These are phyloP conservation scores for Coenonympha arcania DNA, from an alignment of 2,888 invertebrate species.

Conservation along the genomic window DNA sequence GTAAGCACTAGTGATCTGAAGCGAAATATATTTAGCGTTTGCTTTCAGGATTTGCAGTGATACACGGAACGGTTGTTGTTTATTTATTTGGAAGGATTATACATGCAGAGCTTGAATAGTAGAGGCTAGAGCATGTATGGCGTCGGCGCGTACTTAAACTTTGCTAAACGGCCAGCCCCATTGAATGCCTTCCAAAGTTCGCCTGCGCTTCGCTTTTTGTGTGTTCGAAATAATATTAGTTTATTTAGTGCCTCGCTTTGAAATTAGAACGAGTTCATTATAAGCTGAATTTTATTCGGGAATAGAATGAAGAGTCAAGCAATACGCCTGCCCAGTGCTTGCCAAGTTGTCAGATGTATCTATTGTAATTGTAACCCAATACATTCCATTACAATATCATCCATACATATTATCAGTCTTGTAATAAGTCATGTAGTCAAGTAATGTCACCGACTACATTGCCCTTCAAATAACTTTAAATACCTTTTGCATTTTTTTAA, in stretches of 20 bases:
- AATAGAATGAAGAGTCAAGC: too few species aligned
- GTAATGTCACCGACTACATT: too few species aligned
- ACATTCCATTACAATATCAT: too few species aligned
- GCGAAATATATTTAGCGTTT: slow-evolving; percentile 48
- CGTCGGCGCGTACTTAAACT: slow-evolving; percentile 57
- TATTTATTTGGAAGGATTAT: slow-evolving; percentile 64
- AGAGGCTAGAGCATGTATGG: slow-evolving; percentile 40
- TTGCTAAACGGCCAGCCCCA: slow-evolving; percentile 58
- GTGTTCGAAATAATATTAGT: slow-evolving; percentile 46
- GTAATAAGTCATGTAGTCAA: too few species aligned
- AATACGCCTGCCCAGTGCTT: too few species aligned
- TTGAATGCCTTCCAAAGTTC: slow-evolving; percentile 59
- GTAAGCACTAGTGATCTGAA: slow-evolving; percentile 29
- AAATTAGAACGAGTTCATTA: neutral
- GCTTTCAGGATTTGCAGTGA: slow-evolving; percentile 54
- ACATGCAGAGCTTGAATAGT: slow-evolving; percentile 48
- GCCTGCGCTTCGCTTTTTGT: slow-evolving; percentile 46
- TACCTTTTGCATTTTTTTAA: too few species aligned
- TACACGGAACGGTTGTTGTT: slow-evolving; percentile 48
- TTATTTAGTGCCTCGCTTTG: neutral
- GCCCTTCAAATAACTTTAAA: too few species aligned
- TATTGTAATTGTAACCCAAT: too few species aligned
- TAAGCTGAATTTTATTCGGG: neutral
- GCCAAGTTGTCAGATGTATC: too few species aligned
- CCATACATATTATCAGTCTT: too few species aligned